A percentile compares a stretch with the other conserved stretches of the same genome.
These are phyloP conservation scores for Candidula unifasciata DNA, from an alignment of 2,888 invertebrate genomes.

Conservation along the genomic window DNA sequence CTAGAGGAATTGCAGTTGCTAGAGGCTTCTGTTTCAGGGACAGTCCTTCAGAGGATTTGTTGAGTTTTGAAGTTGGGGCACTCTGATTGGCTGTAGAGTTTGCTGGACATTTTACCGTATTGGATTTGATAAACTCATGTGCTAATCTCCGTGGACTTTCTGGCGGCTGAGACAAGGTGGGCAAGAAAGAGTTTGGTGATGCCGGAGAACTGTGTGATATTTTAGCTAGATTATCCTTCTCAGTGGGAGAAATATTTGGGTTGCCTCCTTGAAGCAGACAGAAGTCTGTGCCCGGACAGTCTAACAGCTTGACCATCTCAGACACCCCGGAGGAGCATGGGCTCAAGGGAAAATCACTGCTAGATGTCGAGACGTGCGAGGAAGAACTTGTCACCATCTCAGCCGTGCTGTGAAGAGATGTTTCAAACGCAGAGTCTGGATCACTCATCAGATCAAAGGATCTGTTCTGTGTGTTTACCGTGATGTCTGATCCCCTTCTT, in stretches of 20 bases:
- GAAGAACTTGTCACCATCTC: conserved; percentile 45
- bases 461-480: conserved; percentile 2
- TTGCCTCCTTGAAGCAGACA: not conserved
- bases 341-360: conserved; percentile 58
- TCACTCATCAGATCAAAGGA: conserved; percentile 42
- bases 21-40: not conserved
- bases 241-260: not conserved
- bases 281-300: conserved; percentile 49
- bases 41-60: conserved; percentile 10
- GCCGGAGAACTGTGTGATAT: conserved; percentile 17
- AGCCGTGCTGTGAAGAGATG: conserved; percentile 42
- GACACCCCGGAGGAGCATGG: conserved; percentile 59
- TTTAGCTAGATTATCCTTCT: conserved; percentile 9
- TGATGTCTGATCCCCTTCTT: not conserved
- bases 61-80: not conserved
- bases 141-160: conserved; percentile 46
- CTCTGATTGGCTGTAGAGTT: not conserved
- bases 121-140: conserved; percentile 34
- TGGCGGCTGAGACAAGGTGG: conserved; percentile 25
- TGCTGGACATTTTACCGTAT: not conserved
- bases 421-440: conserved; percentile 43
- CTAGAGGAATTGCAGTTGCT: not conserved
- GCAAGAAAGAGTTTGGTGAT: conserved; percentile 38
- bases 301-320: conserved; percentile 66
- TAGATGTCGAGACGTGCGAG: conserved; percentile 41